Percentiles rank a stretch among this genome's conserved stretches.
phyloP scores from a whole-genome alignment of 2,888 invertebrate genomes.

The Gymnosoma rotundatum region DNA sequence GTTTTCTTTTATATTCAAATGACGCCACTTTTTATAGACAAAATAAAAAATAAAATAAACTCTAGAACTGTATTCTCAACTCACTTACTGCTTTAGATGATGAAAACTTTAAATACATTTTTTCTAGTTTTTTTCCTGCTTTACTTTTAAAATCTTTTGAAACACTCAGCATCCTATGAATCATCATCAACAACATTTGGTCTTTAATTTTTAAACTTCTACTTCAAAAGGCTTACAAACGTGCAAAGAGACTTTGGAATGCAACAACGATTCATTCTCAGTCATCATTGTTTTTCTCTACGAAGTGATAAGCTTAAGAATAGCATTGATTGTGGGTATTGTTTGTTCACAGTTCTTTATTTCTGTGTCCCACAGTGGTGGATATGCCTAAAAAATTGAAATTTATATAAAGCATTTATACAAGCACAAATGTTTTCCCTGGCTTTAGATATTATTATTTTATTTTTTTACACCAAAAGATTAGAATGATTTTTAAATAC shows the following conservation, averaged over 20 bases:
- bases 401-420: too few species aligned
- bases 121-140: slow-evolving; percentile 30
- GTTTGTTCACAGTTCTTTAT: background rate
- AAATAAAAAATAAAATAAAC: background rate
- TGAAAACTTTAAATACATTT: slow-evolving; percentile 12
- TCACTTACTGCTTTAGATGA: slow-evolving; percentile 27
- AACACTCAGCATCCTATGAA: slow-evolving; percentile 57
- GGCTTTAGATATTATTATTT: too few species aligned
- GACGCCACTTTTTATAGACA: slow-evolving; percentile 53
- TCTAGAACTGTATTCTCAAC: background rate
- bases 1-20: slow-evolving; percentile 27
- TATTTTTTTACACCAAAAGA: too few species aligned
- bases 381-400: too few species aligned
- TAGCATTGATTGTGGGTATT: slow-evolving; percentile 32
- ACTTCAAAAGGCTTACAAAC: slow-evolving; percentile 11
- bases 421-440: too few species aligned
- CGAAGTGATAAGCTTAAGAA: slow-evolving; percentile 40
- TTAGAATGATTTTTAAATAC: too few species aligned
- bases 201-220: slow-evolving; percentile 37
- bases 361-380: too few species aligned
- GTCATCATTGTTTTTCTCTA: slow-evolving; percentile 17
- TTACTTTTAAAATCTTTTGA: slow-evolving; percentile 47
- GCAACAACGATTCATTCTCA: slow-evolving; percentile 31
- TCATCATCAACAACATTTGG: slow-evolving; percentile 52
- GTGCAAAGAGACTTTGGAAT: slow-evolving; percentile 7